Evolutionary conservation across 2,797 vertebrate species (phyloP).

Genomic region (Phalloptychus januarius): DNA sequence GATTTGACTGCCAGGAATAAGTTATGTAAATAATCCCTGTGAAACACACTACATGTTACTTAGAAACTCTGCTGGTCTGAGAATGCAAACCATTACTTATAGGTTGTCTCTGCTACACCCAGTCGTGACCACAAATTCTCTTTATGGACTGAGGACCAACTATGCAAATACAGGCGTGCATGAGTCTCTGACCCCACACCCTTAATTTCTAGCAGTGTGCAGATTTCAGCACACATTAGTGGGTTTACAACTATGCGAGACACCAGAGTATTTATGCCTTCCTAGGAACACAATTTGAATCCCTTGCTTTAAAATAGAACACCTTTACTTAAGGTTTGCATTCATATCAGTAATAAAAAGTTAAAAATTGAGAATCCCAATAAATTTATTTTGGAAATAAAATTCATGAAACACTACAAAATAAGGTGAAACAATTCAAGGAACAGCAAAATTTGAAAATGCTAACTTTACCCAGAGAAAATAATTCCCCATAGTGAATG

Average conservation of each 20-base stretch:
- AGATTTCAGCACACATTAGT: slow-evolving; percentile 38
- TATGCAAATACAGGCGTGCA: slow-evolving; percentile 32
- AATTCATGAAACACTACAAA: neutral
- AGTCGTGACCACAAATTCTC: slow-evolving; percentile 29
- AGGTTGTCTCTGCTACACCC: slow-evolving; percentile 40
- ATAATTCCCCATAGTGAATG: neutral
- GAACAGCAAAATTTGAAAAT: neutral
- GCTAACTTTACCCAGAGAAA: neutral
- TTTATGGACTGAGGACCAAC: slow-evolving; percentile 28
- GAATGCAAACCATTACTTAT: slow-evolving; percentile 9
- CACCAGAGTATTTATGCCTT: slow-evolving; percentile 22
- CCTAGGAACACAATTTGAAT: slow-evolving; percentile 1
- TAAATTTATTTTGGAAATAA: neutral
- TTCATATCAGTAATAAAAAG: neutral
- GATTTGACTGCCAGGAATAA: slow-evolving; percentile 24
- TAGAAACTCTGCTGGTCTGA: slow-evolving; percentile 3
- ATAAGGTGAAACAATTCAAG: neutral
- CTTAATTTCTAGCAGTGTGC: slow-evolving; percentile 33
- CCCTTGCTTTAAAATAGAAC: slow-evolving; percentile 8
- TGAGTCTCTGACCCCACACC: slow-evolving; percentile 32
- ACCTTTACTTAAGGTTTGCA: slow-evolving; percentile 2
- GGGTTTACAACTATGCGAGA: slow-evolving; percentile 47
- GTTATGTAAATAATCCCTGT: slow-evolving; percentile 19
- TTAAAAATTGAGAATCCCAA: neutral
- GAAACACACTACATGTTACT: neutral